Evolutionary conservation across 1,140 invertebrate species (phyloP).

Genomic region (Plectrocnemia conspersa): DNA sequence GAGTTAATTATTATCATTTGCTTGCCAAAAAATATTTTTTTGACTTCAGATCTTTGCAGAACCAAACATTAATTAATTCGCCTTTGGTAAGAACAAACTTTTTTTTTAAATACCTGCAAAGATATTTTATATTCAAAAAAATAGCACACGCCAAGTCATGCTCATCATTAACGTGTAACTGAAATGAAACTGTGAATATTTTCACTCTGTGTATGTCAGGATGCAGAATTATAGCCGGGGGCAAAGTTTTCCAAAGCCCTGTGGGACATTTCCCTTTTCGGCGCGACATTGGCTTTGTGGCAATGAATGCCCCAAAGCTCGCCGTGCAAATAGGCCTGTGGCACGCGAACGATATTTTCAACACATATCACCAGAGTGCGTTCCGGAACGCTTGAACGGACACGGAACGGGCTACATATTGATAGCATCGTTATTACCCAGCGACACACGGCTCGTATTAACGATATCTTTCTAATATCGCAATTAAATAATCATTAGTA

Average conservation of each 20-base stretch:
- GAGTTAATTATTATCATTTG: too few relatives aligned
- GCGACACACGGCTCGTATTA: not conserved
- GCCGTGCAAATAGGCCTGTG: conserved; percentile 10
- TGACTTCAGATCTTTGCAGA: too few relatives aligned
- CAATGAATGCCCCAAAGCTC: not conserved
- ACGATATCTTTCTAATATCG: too few relatives aligned
- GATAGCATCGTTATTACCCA: not conserved
- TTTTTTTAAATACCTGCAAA: not conserved
- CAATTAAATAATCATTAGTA: too few relatives aligned
- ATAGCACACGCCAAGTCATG: not conserved
- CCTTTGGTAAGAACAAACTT: not conserved
- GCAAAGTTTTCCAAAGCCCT: not conserved
- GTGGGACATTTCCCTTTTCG: not conserved
- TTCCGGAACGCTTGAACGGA: not conserved
- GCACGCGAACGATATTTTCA: conserved; percentile 27
- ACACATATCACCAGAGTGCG: not conserved
- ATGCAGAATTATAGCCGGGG: too few relatives aligned
- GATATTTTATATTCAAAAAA: conserved; percentile 3
- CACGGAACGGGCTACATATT: not conserved
- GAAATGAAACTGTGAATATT: too few relatives aligned
- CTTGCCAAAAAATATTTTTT: too few relatives aligned
- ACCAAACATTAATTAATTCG: not conserved
- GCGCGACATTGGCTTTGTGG: not conserved
- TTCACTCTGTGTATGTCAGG: too few relatives aligned
- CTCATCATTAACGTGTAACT: not conserved